Evolutionary conservation across 2,113 vertebrate species (phyloP).

Genomic region (Heterocephalus glaber): DNA sequence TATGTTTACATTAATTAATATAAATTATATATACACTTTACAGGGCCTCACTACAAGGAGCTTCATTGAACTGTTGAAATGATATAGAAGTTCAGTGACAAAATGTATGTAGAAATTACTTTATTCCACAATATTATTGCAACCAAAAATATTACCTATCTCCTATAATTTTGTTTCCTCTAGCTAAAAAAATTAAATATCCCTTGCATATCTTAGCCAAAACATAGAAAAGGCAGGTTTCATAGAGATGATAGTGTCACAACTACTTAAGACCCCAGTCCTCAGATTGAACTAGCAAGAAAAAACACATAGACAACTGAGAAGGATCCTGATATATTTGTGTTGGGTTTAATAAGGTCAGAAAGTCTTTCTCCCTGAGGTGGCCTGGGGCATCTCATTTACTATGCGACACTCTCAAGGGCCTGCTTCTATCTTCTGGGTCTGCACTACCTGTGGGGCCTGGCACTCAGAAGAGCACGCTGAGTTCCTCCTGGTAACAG

Average conservation of each 20-base stretch:
- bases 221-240: not conserved
- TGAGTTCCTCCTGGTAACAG: not conserved
- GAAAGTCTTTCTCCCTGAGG: not conserved
- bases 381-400: not conserved
- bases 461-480: not conserved
- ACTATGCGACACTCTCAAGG: accelerated
- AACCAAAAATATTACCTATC: slow-evolving; percentile 11
- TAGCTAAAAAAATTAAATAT: not conserved
- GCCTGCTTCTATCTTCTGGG: not conserved
- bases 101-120: not conserved
- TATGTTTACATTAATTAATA: not conserved
- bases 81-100: not conserved
- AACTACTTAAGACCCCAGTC: not conserved
- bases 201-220: not conserved
- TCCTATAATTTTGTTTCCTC: not conserved
- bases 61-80: not conserved
- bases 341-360: not conserved
- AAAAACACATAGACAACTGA: not conserved
- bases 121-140: not conserved
- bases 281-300: accelerated
- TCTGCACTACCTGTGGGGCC: not conserved
- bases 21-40: too few relatives aligned
- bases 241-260: accelerated
- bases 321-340: not conserved
- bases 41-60: not conserved